Evolutionary conservation across 2,888 invertebrate genomes (phyloP), one percentile per base, ranked within the genome.

Genomic region (Phragmatobia fuliginosa): DNA sequence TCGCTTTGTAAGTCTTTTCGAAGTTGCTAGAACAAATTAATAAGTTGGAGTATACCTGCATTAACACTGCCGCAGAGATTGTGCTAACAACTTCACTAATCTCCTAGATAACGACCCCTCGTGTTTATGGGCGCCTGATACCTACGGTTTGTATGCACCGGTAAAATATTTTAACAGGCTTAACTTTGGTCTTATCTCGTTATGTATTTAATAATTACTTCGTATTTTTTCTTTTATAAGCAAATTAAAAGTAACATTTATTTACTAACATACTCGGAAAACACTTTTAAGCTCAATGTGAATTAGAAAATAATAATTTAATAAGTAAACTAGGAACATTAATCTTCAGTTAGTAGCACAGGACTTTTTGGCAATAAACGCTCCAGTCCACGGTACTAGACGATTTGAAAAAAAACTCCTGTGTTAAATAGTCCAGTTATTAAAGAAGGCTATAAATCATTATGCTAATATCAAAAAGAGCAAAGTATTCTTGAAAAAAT

Each of bases 81-180:
- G 66, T 45, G 36, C 58, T 62, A 70, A 66, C 59, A 72, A 67
- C 64, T 70, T 65, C 62, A 62, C 67, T 70, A 49, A 68, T 66
- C 63, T 65, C 32, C 38, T 45, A 64, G 69, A 72, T 72, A 72
- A 70, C 68, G 61, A 7, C 62, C 62, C 63, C 62, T 67, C 60
- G 63, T 18, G 25, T 70, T 73, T 67, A 73, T 73, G 64, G 45
- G 45, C 62, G 63, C 72, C 69, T 72, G 64, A 41, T 72, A 31
- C 63, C 25, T 41, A 31, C 36, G 45, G 62, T 52, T 67, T 64
- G 61, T 66, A n/a, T 28, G 41, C 45, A 61, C 56, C 71, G 56
- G 61, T 67, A 58, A 67, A 62, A 62, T 60, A 66, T 66, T 65
- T 38, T 41, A 59, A 33, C 59, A 41, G 41, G 58, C 65, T 65